Evolutionary conservation across 1,140 invertebrate species (phyloP), one percentile per base, ranked within the genome.

Genomic region (Diabrotica virgifera): DNA sequence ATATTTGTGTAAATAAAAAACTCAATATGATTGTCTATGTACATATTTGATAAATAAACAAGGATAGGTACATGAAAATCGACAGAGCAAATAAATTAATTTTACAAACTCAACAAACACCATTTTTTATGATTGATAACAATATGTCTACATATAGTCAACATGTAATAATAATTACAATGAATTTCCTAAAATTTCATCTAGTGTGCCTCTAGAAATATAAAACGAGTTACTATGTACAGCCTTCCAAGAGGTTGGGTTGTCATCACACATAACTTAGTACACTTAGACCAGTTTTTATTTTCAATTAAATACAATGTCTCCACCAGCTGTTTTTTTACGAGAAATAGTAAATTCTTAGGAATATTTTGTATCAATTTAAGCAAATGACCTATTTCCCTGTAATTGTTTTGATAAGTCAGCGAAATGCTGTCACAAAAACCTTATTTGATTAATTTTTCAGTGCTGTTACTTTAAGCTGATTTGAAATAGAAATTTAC

Each of bases 81-180:
- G 24, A 24, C 24, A 24, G 24, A 24, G 24, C 24, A 24, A 24
- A 24, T 24, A 24, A 24, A 24, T 24, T 2, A 24, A 24, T 24
- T 24, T 24, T 24, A 24, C 40, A 46, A 46, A 46, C n/a, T 3
- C 8, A 46, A 46, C 40, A 46, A 46, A 57, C 36, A 37, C 37
- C 10, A 13, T 57, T 57, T 57, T 13, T 36, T 24, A 57, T 57
- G 59, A 62, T 62, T 59, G 12, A 53, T 68, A 68, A 68, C 67
- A 68, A 68, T 65, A 68, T 62, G 65, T 68, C 67, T 68, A 68
- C 67, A 68, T 68, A 68, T 61, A 65, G 62, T 68, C 63, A 68
- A 68, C 67, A 68, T 68, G 67, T 68, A 68, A 40, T 58, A 59
- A 62, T 68, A 62, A 63, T 68, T 68, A 68, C 66, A 68, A 68